phyloP scores from a whole-genome alignment of 37 sponge, comb jelly and placozoan species.

The Bolinopsis microptera region DNA sequence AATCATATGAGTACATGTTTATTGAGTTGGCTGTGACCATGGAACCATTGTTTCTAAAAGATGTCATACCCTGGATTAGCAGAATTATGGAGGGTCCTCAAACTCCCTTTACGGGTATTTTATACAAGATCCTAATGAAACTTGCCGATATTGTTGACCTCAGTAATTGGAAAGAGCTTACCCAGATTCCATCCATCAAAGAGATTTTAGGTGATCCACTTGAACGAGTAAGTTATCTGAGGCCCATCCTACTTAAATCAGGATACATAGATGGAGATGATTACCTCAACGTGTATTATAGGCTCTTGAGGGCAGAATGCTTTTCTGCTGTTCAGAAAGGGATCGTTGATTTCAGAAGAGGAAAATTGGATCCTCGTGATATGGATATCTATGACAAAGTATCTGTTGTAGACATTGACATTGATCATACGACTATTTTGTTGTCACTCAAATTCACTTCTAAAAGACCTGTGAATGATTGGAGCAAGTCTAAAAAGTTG shows the following conservation, averaged over 20 bases:
- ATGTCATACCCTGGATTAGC: background rate
- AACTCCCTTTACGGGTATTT: background rate
- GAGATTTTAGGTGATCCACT: slow-evolving; percentile 47
- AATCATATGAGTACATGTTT: background rate
- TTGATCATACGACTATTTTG: background rate
- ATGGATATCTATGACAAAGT: slow-evolving; percentile 60
- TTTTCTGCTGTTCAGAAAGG: slow-evolving; percentile 64
- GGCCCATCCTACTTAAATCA: background rate
- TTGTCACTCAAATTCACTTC: background rate
- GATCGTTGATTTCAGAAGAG: background rate
- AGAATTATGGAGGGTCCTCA: background rate
- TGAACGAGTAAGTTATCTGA: slow-evolving; percentile 11
- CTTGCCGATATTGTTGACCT: background rate
- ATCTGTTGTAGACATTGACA: slow-evolving; percentile 18
- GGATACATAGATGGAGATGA: slow-evolving; percentile 52
- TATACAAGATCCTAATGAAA: background rate
- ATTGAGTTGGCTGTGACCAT: background rate
- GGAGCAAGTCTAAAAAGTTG: slow-evolving; percentile 26
- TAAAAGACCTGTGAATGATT: background rate
- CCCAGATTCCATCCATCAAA: background rate
- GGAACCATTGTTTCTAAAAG: background rate
- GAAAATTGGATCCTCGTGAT: slow-evolving; percentile 66
- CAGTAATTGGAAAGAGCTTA: background rate
- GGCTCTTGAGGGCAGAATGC: slow-evolving; percentile 66
- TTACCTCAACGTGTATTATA: slow-evolving; percentile 67